A percentile compares a stretch with the other conserved stretches of the same genome.
Evolutionary conservation across 2,888 invertebrate species (phyloP).

Genomic region (Melanophora roralis): DNA sequence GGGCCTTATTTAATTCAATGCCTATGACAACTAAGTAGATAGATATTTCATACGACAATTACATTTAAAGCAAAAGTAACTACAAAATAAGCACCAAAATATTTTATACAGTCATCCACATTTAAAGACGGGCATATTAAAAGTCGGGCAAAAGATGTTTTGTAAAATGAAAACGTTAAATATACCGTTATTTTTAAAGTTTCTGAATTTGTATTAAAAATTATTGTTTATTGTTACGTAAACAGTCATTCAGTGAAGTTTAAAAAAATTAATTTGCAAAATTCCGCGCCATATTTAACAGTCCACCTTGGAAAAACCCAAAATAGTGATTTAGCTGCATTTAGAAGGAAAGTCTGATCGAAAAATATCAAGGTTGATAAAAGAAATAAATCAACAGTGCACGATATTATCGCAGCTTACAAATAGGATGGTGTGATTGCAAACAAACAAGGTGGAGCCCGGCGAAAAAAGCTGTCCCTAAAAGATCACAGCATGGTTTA

Average conservation of each 20-base stretch:
- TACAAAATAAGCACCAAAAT: no score
- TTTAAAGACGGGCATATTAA: conserved; percentile 2
- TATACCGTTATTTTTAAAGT: conserved; percentile 14
- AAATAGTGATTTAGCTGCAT: not conserved
- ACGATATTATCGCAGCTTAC: conserved; percentile 17
- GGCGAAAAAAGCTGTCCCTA: no score
- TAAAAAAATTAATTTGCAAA: conserved; percentile 8
- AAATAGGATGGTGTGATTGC: no score
- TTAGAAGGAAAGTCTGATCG: no score
- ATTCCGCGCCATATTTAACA: conserved; percentile 8
- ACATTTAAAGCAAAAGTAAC: not conserved
- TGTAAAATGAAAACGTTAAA: not conserved
- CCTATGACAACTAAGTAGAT: not conserved
- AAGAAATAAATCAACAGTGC: conserved; percentile 16
- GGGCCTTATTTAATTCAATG: no score
- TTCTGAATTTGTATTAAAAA: not conserved
- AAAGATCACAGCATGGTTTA: no score
- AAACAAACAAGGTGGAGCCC: no score
- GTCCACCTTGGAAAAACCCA: conserved; percentile 10
- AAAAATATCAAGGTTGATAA: conserved; percentile 9
- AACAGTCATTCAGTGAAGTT: no score
- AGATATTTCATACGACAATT: conserved; percentile 2
- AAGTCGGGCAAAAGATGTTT: not conserved
- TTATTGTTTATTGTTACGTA: no score
- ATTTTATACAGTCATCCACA: no score